Percentiles rank a stretch among this genome's conserved stretches.
These are phyloP conservation scores for Rutilus rutilus DNA, from an alignment of 2,113 vertebrate genomes.

Conservation along the genomic window DNA sequence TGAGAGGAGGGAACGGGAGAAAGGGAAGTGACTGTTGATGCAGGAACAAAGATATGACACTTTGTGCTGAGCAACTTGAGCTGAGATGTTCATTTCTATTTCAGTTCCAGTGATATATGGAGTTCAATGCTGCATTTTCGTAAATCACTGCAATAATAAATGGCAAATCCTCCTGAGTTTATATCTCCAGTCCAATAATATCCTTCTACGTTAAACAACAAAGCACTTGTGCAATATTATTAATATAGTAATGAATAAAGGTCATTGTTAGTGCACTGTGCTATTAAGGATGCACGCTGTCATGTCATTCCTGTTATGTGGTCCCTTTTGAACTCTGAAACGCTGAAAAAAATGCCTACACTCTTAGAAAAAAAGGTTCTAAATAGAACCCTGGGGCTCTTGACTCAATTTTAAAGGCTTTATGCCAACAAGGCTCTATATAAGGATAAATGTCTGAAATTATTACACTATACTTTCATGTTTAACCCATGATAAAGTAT, in stretches of 20 bases:
- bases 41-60: constrained; percentile 12
- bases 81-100: constrained; percentile 4
- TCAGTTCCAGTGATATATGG: neutral
- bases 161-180: neutral
- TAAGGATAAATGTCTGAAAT: no score
- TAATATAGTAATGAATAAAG: neutral
- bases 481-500: no score
- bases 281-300: no score
- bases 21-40: constrained; percentile 27
- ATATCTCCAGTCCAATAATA: neutral
- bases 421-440: no score
- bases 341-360: no score
- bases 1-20: constrained; percentile 17
- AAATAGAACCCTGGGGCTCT: no score
- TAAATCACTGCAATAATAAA: neutral
- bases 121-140: neutral
- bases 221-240: neutral
- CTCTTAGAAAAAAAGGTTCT: no score
- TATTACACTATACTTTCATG: no score
- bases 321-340: no score
- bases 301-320: no score
- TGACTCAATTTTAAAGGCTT: no score
- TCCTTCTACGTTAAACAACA: neutral
- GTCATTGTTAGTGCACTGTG: neutral
- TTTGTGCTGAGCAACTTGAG: constrained; percentile 37